Percentiles rank a stretch among this genome's conserved stretches.
These are phyloP conservation scores for Blera fallax DNA, from an alignment of 2,888 invertebrate species.

Conservation along the genomic window DNA sequence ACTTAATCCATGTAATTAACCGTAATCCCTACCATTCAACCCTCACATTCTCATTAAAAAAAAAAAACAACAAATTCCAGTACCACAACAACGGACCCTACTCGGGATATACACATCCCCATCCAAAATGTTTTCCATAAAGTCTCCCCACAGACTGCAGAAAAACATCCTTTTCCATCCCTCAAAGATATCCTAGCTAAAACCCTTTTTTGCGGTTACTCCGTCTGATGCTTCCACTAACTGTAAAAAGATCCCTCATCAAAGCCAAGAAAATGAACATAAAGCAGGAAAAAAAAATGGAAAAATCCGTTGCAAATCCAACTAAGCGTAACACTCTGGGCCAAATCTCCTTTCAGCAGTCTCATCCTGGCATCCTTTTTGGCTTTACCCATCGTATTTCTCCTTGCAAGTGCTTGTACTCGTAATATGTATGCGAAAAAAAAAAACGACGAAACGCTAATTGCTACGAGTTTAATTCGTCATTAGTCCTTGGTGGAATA, in stretches of 20 bases:
- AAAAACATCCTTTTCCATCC: slow-evolving; percentile 4
- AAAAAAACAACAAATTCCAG: not conserved
- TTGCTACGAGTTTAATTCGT: slow-evolving; percentile 65
- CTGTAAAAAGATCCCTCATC: slow-evolving; percentile 39
- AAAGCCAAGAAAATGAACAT: not conserved
- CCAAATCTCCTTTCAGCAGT: slow-evolving; percentile 54
- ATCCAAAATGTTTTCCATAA: slow-evolving; percentile 7
- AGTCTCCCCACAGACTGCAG: not conserved
- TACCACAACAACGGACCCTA: slow-evolving; percentile 32
- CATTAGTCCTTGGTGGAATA: slow-evolving; percentile 49
- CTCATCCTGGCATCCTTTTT: slow-evolving; percentile 42
- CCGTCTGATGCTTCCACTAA: not conserved
- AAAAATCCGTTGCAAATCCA: slow-evolving; percentile 52
- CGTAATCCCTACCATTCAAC: slow-evolving; percentile 47
- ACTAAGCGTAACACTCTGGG: slow-evolving; percentile 42
- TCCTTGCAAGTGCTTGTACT: not conserved
- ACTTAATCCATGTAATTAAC: slow-evolving; percentile 66
- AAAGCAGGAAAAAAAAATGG: not conserved
- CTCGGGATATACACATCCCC: not conserved
- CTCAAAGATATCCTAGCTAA: slow-evolving; percentile 28
- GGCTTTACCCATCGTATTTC: not conserved
- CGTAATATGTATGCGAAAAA: not conserved
- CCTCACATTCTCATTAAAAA: slow-evolving; percentile 6
- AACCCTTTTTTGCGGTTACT: slow-evolving; percentile 38
- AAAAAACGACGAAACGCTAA: slow-evolving; percentile 43